These are phyloP conservation scores for Podargus strigoides DNA, from an alignment of 2,797 vertebrate species.

Conservation along the genomic window DNA sequence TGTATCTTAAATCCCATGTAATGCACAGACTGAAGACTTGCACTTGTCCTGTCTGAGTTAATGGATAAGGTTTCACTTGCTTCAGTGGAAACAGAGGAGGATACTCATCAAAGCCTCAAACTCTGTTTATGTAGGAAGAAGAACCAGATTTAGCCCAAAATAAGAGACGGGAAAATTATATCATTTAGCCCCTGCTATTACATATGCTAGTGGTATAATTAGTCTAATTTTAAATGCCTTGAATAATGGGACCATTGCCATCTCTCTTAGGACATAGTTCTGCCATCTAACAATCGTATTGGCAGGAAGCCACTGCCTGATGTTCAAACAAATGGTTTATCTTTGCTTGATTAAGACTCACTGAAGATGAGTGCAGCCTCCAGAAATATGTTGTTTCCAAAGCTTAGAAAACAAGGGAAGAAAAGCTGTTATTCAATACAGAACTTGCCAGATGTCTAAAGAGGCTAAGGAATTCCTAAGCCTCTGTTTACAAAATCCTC, in stretches of 20 bases:
- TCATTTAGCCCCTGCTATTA: not conserved
- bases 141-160: not conserved
- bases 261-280: constrained; percentile 3
- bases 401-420: constrained; percentile 33
- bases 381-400: constrained; percentile 66
- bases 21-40: not conserved
- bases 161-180: not conserved
- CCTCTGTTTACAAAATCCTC: constrained; percentile 76
- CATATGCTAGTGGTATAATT: not conserved
- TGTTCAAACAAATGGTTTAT: constrained; percentile 44
- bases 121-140: not conserved
- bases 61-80: not conserved
- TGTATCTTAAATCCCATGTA: not conserved
- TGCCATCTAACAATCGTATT: not conserved
- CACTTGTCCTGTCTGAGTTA: not conserved
- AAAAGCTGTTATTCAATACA: constrained; percentile 55
- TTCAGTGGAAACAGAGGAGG: not conserved
- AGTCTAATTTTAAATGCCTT: not conserved
- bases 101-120: not conserved
- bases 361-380: constrained; percentile 8
- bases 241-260: not conserved
- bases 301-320: constrained; percentile 9
- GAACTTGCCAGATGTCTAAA: constrained; percentile 70
- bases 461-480: constrained; percentile 69
- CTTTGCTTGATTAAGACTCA: constrained; percentile 31